Base-by-base conservation (phyloP, 1,140 invertebrate genomes). In the Drosophila azteca region DNA sequence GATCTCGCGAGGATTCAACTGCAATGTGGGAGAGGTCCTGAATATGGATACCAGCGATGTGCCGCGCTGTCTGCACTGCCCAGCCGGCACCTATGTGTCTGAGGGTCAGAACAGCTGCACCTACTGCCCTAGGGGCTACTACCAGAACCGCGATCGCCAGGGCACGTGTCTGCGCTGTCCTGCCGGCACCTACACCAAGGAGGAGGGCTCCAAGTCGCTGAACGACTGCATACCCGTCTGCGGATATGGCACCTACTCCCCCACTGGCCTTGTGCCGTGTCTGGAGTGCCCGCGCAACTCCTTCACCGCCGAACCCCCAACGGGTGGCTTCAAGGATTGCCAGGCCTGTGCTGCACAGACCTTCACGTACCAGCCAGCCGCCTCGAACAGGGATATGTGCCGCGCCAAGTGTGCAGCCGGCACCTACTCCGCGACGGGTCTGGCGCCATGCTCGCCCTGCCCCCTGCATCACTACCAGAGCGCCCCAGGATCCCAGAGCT, bases 191-290 rank as follows among this genome's bases (percentile, higher is more conserved):
- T 99, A 98, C 80, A 99, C 99, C 0, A 94, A 95, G 83, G 96
- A 98, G 92, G 95, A 98, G 93, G 98, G 97, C 39, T 96, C 96
- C 0, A 97, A 97, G 90, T 94, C 94, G 57, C 93, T 96, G 22
- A 93, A 94, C 29, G 96, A 97, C 76, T 98, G 97, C 91, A 93
- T 97, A 60, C 97, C 98, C 6, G 97, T 99, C 31, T 99, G 98
- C 90, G 98, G 98, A 7, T 98, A 96, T 90, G 98, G 98, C 69
- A 99, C 98, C 26, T 99, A 98, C 91, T 98, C 97, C 2, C 97
- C 97, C 26, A 98, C 97, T 48, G 98, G 98, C 48, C 92, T 99
- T 49, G 97, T 99, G 29, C 98, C 98, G 13, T 99, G 98, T 88
- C 93, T 99, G 49, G 97, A 99, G 92, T 99, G 98, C 93, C 97